phyloP scores from a whole-genome alignment of 2,888 invertebrate species.

The Liodrosophila aerea region DNA sequence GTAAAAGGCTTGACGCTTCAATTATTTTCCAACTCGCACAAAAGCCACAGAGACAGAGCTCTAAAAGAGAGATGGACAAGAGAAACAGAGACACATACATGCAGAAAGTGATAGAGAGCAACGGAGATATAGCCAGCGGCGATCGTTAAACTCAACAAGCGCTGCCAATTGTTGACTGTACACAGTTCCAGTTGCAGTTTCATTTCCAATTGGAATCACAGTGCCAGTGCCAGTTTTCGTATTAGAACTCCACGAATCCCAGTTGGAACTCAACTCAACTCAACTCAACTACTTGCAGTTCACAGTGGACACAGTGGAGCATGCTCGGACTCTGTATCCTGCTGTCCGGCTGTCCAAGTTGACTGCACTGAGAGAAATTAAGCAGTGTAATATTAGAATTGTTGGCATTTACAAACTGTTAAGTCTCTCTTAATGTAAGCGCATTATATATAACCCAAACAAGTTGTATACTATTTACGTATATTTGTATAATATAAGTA shows the following conservation, averaged over 20 bases:
- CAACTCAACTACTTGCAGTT: constrained; percentile 11
- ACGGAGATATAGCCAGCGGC: constrained; percentile 46
- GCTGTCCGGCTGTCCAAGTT: constrained; percentile 4
- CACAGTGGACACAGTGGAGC: background rate
- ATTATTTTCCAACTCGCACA: constrained; percentile 45
- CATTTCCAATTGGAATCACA: constrained; percentile 8
- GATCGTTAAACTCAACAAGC: constrained; percentile 63
- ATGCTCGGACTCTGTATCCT: constrained; percentile 7
- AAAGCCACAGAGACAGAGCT: constrained; percentile 1
- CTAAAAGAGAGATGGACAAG: too few relatives aligned
- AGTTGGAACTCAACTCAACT: too few relatives aligned
- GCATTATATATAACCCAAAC: too few relatives aligned
- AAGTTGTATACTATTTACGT: too few relatives aligned
- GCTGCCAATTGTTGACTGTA: constrained; percentile 25
- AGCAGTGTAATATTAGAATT: too few relatives aligned
- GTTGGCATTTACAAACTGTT: too few relatives aligned
- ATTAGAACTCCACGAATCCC: background rate
- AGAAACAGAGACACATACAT: background rate
- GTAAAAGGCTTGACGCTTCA: constrained; percentile 62
- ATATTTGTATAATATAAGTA: too few relatives aligned
- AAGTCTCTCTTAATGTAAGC: too few relatives aligned
- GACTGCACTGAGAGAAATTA: too few relatives aligned
- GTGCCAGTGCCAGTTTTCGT: background rate
- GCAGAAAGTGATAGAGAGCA: background rate
- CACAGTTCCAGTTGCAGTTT: constrained; percentile 4